Base-by-base conservation (phyloP, 35 echinoderm and acorn worm species). In the Apostichopus parvimensis region DNA sequence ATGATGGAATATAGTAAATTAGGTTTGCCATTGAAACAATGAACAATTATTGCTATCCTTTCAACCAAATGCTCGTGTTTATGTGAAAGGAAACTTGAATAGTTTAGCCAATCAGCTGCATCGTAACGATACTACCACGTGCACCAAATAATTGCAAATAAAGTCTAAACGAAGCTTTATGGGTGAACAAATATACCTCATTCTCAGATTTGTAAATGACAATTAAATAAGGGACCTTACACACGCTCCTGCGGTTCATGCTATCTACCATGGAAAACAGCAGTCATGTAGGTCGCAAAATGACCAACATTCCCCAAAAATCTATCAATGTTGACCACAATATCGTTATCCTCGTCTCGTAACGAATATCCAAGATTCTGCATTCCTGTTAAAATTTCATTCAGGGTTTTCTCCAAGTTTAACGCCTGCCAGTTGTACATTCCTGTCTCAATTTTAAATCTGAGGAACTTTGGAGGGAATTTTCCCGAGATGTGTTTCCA, bases 351-450 rank as follows among this genome's bases (percentile, higher is more conserved):
- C 15, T 65, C 85, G 9, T 87, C 85, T 24, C 85, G 54, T 66
- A 87, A 14, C 59, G 85, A 87, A 87, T 87, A 87, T 26, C 85
- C 85, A 6, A 65, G 59, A 24, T 71, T 22, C 52, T 87, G 85
- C 85, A 87, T 87, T 4, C 57, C 20, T 87, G 6, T 87, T 21
- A 87, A 59, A 87, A 87, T 26, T 21, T 87, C 85, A 21, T 87
- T 58, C 5, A 87, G 14, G 6, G 22, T 71, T 12, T 62, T 59
- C 11, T 71, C 64, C 6, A 28, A 62, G 57, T 64, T 87, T 13
- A 87, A n/a, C 15, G 18, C 64, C 59, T 87, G 57, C 85, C 85
- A 87, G 28, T 71, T 87, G 58, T 87, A 87, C 57, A 87, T 64
- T 66, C 85, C 85, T 8, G 57, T 87, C 23, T 87, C 85, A 5